phyloP scores from a whole-genome alignment of 1,140 invertebrate species.

The Pararge aegeria region DNA sequence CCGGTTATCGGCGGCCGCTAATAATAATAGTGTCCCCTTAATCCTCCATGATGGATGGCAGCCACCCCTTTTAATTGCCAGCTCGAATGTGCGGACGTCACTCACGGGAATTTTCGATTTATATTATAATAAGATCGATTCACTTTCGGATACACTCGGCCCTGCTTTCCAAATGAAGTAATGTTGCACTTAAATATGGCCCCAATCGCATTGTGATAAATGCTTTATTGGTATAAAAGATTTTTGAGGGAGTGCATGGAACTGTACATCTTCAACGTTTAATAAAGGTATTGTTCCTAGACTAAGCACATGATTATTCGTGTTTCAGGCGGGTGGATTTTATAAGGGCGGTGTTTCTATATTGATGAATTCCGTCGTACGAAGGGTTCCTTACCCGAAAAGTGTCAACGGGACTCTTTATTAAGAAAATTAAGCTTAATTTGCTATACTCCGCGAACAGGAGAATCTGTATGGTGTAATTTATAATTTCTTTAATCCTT shows the following conservation, averaged over 20 bases:
- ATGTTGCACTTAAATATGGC: background rate
- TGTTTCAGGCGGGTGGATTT: background rate
- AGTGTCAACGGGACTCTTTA: too few species aligned
- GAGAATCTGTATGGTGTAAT: too few species aligned
- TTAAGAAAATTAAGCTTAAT: too few species aligned
- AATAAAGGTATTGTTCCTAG: slow-evolving; percentile 27
- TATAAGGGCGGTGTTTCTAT: background rate
- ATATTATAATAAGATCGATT: slow-evolving; percentile 49
- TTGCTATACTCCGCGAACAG: too few species aligned
- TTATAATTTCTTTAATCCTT: too few species aligned
- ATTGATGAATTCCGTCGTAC: background rate
- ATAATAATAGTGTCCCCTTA: slow-evolving; percentile 66
- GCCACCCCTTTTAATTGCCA: slow-evolving; percentile 61
- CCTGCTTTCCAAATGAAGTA: background rate
- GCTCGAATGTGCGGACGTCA: slow-evolving; percentile 49
- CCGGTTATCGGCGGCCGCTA: slow-evolving; percentile 58
- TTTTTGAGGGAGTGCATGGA: background rate
- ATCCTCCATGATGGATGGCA: slow-evolving; percentile 62
- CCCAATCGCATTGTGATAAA: background rate
- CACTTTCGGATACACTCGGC: background rate
- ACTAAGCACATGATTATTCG: background rate
- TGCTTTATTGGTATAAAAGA: background rate
- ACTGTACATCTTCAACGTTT: slow-evolving; percentile 25
- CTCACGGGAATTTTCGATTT: slow-evolving; percentile 63
- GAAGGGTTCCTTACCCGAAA: too few species aligned